Evolutionary conservation across 2,113 vertebrate genomes (phyloP).

Genomic region (Miniopterus natalensis): DNA sequence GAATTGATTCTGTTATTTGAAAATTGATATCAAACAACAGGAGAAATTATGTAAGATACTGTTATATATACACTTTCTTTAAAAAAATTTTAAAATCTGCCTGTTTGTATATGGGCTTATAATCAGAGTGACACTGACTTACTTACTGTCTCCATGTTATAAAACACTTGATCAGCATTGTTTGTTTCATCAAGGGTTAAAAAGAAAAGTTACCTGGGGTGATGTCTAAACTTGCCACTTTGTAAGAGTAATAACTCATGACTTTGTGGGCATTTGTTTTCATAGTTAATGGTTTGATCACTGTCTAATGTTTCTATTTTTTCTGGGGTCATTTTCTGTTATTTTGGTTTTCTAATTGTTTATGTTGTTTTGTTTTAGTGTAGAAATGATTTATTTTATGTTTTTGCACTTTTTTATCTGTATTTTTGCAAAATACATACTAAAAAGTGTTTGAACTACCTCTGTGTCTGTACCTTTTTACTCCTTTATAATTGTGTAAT

Average conservation of each 20-base stretch:
- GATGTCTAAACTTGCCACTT: background rate
- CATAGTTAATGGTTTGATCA: background rate
- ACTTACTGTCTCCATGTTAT: background rate
- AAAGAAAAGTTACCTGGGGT: background rate
- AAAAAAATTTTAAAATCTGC: background rate
- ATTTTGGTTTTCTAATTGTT: background rate
- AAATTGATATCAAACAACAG: background rate
- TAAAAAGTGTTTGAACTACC: background rate
- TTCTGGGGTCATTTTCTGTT: background rate
- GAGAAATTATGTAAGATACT: background rate
- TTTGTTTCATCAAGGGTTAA: background rate
- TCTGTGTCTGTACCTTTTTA: background rate
- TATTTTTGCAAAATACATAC: background rate
- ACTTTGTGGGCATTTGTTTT: background rate
- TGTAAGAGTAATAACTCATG: background rate
- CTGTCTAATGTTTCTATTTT: background rate
- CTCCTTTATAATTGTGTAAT: background rate
- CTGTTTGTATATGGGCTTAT: background rate
- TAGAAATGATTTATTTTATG: background rate
- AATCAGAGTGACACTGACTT: background rate
- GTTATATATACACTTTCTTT: background rate
- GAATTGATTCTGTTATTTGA: background rate
- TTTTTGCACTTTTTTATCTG: background rate
- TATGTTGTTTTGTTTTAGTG: background rate
- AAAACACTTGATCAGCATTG: background rate